Percentiles rank a stretch among this genome's conserved stretches.
These are phyloP conservation scores for Zaprionus tsacasi DNA, from an alignment of 1,140 invertebrate genomes.

Conservation along the genomic window DNA sequence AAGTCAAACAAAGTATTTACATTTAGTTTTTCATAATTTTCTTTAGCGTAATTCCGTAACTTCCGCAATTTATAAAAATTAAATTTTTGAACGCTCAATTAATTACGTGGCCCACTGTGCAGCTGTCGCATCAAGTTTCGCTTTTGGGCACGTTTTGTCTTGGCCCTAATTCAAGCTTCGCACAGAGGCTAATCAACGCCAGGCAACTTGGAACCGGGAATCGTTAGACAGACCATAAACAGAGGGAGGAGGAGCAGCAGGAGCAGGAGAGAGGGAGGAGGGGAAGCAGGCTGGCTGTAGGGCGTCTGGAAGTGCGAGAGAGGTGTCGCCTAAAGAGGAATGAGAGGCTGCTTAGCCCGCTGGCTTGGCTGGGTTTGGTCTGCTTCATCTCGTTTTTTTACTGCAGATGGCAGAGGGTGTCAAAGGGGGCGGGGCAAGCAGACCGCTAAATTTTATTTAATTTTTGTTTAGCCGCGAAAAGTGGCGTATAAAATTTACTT, in stretches of 20 bases:
- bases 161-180: slow-evolving; percentile 75
- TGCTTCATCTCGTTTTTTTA: not conserved
- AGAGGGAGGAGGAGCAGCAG: slow-evolving; percentile 18
- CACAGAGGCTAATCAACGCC: slow-evolving; percentile 79
- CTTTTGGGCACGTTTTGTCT: slow-evolving; percentile 79
- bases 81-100: not conserved
- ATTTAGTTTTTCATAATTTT: not conserved
- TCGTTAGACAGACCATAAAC: slow-evolving; percentile 81
- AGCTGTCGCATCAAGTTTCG: slow-evolving; percentile 67
- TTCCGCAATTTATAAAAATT: not conserved
- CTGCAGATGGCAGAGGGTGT: not conserved
- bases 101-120: slow-evolving; percentile 39
- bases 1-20: too few relatives aligned
- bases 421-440: slow-evolving; percentile 51
- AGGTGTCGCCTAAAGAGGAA: slow-evolving; percentile 8
- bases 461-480: slow-evolving; percentile 82
- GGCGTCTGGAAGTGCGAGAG: slow-evolving; percentile 6
- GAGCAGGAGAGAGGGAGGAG: slow-evolving; percentile 29
- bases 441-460: slow-evolving; percentile 82
- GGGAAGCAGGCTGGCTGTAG: not conserved
- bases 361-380: slow-evolving; percentile 4
- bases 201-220: slow-evolving; percentile 73
- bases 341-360: slow-evolving; percentile 25
- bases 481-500: slow-evolving; percentile 82
- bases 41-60: not conserved